A percentile compares a stretch with the other conserved stretches of the same genome.
Conservation (phyloP, 2,888 invertebrate species). For the Drosophila sordidula region DNA sequence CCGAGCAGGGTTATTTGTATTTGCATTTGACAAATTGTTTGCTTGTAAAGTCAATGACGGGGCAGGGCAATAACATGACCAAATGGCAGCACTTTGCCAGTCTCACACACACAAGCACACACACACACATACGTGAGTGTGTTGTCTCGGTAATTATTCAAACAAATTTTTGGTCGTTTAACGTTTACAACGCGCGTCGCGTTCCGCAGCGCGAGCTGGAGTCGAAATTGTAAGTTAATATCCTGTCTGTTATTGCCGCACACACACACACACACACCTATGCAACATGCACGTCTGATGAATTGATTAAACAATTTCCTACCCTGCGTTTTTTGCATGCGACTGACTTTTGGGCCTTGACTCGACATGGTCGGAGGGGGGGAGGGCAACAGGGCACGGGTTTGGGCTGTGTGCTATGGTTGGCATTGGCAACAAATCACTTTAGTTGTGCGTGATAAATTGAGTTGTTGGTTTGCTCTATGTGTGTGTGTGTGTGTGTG, state of each 20-base stretch:
- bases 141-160: constrained; percentile 78
- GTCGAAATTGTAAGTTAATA: constrained; percentile 76
- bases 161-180: constrained; percentile 68
- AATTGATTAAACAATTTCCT: constrained; percentile 80
- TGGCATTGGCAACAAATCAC: constrained; percentile 82
- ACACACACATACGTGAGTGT: constrained; percentile 28
- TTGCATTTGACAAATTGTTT: constrained; percentile 80
- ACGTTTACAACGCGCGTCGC: constrained; percentile 48
- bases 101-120: constrained; percentile 2
- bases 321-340: constrained; percentile 66
- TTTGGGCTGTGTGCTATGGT: constrained; percentile 33
- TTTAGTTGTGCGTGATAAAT: constrained; percentile 82
- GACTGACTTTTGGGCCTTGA: constrained; percentile 49
- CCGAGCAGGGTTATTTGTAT: constrained; percentile 74
- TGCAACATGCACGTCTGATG: constrained; percentile 70
- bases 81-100: constrained; percentile 14
- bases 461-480: constrained; percentile 69
- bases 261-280: constrained; percentile 42
- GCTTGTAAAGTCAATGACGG: constrained; percentile 74
- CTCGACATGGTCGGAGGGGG: constrained; percentile 3
- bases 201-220: constrained; percentile 27
- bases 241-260: constrained; percentile 78
- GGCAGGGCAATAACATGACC: constrained; percentile 62
- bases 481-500: not conserved
- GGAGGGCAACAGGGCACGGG: no score